Base-by-base conservation (phyloP, 92 coral and sea anemone species). In the Porites evermanni region DNA sequence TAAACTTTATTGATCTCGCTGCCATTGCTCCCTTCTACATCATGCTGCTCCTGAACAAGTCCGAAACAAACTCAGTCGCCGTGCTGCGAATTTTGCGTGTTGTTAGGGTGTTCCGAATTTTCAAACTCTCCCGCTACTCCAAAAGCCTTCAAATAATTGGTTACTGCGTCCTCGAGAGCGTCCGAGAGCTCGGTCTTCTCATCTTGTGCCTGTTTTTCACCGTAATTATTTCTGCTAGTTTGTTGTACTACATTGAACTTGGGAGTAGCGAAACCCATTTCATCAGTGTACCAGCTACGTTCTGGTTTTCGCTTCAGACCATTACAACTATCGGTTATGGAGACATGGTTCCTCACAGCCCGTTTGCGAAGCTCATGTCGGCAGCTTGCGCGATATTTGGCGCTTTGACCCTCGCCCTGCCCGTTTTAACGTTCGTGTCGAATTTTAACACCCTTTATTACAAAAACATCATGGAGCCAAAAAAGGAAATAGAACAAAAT, bases 261-360 rank as follows among this genome's bases (percentile, higher is more conserved):
- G 96, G 89, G 11, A 70, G 87, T 4, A 79, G 75, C 16, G 81
- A 84, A 13, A 92, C 95, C 16, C 82, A 89, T 68, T 97, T 97
- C 58, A 84, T 81, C 58, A 97, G 99, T 59, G 97, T 97, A 11
- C 99, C 99, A 2, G 95, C 92, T 53, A 95, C 98, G 5, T 97
- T 97, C 69, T 97, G 99, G 99, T 97, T 97, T 75, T 90, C 98
- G 13, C 16, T 97, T 18, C 99, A 97, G 81, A 97, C 99, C 0
- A 93, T 97, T 1, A 93, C 99, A n/a, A 97, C 99, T 5, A 97
- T 97, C 7, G 99, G 99, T 0, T 97, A 97, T 26, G 99, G 99
- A 0, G 99, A 97, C 56, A 91, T 91, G 91, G 90, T 97, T 8
- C 99, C 99, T 2, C 80, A 93, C 0, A 93, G 91, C 10, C 91